Conservation (phyloP, 2,888 invertebrate species). For the Trachelus iudaicus region DNA sequence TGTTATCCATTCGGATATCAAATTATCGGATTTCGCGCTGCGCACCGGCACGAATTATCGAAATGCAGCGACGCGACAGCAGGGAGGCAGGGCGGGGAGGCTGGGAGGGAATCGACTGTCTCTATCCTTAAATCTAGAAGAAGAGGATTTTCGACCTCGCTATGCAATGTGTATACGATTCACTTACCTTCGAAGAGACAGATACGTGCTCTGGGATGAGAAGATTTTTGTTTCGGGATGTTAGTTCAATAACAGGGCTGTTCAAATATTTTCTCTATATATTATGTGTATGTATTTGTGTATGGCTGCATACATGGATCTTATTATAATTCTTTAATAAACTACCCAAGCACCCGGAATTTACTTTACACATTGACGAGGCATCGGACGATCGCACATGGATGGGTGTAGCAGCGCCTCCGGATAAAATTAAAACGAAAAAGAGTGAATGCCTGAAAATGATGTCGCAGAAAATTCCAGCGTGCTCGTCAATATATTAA, state of each 20-base stretch:
- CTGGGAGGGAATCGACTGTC: not conserved
- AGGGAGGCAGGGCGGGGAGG: no score
- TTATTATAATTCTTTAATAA: slow-evolving; percentile 49
- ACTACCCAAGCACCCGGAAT: slow-evolving; percentile 52
- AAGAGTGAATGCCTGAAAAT: not conserved
- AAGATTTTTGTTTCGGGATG: no score
- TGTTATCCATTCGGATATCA: no score
- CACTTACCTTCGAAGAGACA: no score
- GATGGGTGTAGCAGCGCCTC: not conserved
- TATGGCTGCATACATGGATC: slow-evolving; percentile 49
- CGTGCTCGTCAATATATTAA: slow-evolving; percentile 4
- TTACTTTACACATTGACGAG: not conserved
- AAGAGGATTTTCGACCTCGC: no score
- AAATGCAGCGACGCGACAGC: no score
- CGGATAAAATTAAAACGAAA: not conserved
- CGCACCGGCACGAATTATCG: no score
- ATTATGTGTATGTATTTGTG: slow-evolving; percentile 24
- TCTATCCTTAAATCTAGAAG: not conserved
- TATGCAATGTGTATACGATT: no score
- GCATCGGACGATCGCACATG: not conserved
- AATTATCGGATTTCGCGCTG: no score
- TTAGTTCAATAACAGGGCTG: not conserved
- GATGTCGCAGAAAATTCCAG: not conserved
- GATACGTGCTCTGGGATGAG: no score
- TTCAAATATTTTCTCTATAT: not conserved